These are phyloP conservation scores for Hydroisotoma schaefferi DNA, from an alignment of 2,888 invertebrate genomes.

Conservation along the genomic window DNA sequence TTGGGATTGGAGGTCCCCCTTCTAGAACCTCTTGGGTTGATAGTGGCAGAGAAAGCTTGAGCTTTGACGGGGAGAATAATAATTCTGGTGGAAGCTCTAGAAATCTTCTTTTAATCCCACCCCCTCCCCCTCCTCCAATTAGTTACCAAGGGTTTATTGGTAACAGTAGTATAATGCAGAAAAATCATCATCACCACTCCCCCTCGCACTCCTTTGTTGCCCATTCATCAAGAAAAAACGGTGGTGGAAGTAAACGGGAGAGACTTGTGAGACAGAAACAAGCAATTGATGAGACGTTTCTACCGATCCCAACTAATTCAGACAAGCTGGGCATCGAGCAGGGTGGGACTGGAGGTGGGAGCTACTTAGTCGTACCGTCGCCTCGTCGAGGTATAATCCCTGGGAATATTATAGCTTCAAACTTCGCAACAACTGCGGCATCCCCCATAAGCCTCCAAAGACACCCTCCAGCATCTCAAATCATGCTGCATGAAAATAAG, in stretches of 20 bases:
- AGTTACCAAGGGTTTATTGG: slow-evolving; percentile 25
- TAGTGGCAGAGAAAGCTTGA: slow-evolving; percentile 44
- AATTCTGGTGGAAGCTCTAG: slow-evolving; percentile 43
- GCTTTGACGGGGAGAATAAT: slow-evolving; percentile 47
- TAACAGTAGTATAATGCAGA: slow-evolving; percentile 12
- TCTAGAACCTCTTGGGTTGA: slow-evolving; percentile 47
- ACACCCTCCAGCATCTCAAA: slow-evolving; percentile 46
- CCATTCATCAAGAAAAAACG: slow-evolving; percentile 12
- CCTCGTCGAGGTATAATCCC: slow-evolving; percentile 34
- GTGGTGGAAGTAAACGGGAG: slow-evolving; percentile 30
- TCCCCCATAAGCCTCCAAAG: slow-evolving; percentile 47
- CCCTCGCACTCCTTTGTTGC: slow-evolving; percentile 22
- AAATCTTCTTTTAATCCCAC: slow-evolving; percentile 42
- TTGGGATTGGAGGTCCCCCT: slow-evolving; percentile 38
- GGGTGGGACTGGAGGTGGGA: slow-evolving; percentile 12
- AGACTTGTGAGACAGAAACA: slow-evolving; percentile 46
- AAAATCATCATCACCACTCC: slow-evolving; percentile 22
- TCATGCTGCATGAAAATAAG: slow-evolving; percentile 47
- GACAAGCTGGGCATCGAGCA: slow-evolving; percentile 23
- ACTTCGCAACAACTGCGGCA: slow-evolving; percentile 36
- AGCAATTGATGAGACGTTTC: slow-evolving; percentile 41
- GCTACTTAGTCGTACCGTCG: slow-evolving; percentile 43
- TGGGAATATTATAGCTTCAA: slow-evolving; percentile 36
- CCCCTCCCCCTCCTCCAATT: slow-evolving; percentile 42
- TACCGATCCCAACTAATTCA: slow-evolving; percentile 18